Conservation (phyloP, 2,113 vertebrate genomes). For the Daubentonia madagascariensis region DNA sequence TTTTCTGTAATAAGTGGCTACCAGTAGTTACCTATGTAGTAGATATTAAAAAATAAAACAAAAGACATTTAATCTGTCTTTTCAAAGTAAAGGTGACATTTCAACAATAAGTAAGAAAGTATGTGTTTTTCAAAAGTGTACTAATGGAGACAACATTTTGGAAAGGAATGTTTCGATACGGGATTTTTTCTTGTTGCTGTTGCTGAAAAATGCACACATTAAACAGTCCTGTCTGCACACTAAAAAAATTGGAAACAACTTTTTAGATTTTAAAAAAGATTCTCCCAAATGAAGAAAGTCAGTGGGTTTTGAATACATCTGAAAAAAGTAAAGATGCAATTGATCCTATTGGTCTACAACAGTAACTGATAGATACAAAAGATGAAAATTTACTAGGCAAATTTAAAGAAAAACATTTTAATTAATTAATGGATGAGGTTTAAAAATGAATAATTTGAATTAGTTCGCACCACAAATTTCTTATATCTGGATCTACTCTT, state of each 20-base stretch:
- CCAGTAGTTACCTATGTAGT: neutral
- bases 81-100: neutral
- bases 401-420: neutral
- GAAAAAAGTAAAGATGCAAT: neutral
- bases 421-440: too few relatives aligned
- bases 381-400: neutral
- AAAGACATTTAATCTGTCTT: neutral
- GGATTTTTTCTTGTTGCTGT: neutral
- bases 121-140: neutral
- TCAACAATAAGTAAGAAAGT: neutral
- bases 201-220: neutral
- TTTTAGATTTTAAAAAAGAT: neutral
- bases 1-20: neutral
- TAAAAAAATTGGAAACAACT: neutral
- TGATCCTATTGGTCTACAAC: neutral
- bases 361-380: neutral
- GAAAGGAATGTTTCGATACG: neutral
- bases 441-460: too few relatives aligned
- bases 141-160: neutral
- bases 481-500: too few relatives aligned
- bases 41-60: neutral
- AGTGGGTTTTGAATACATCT: neutral
- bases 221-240: neutral
- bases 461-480: too few relatives aligned
- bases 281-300: neutral